Conservation (phyloP, 2,888 invertebrate species). For the Drosophila prolongata region DNA sequence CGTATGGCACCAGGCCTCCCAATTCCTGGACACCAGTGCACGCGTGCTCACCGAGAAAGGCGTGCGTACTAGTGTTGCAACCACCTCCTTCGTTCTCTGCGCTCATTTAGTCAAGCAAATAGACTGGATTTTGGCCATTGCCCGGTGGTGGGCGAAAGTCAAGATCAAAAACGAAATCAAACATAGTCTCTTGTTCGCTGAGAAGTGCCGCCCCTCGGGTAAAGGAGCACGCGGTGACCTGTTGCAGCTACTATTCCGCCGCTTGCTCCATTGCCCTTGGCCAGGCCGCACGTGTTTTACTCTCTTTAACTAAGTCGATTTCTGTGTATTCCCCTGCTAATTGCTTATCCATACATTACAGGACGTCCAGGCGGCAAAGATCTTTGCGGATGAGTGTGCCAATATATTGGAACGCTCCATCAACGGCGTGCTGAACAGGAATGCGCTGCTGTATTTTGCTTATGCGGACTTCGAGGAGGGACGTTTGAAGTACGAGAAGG, state of each 20-base stretch:
- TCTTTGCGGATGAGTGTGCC: slow-evolving; percentile 97
- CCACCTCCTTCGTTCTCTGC: not conserved
- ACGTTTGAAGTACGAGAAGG: slow-evolving; percentile 97
- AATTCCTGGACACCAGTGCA: slow-evolving; percentile 97
- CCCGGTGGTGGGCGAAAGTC: slow-evolving; percentile 18
- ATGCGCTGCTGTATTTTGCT: slow-evolving; percentile 97
- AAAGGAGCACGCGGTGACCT: slow-evolving; percentile 55
- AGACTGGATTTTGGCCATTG: slow-evolving; percentile 47
- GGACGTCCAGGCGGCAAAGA: slow-evolving; percentile 96
- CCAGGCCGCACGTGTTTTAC: slow-evolving; percentile 77
- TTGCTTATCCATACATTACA: slow-evolving; percentile 78
- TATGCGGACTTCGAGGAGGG: slow-evolving; percentile 99
- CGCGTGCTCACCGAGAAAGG: slow-evolving; percentile 97
- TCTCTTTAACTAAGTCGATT: slow-evolving; percentile 49
- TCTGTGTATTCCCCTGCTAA: not conserved
- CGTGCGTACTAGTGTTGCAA: slow-evolving; percentile 85
- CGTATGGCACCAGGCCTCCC: slow-evolving; percentile 99
- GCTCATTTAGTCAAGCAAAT: slow-evolving; percentile 52
- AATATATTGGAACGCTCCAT: slow-evolving; percentile 98
- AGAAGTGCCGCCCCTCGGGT: slow-evolving; percentile 74
- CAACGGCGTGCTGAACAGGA: slow-evolving; percentile 93
- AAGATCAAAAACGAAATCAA: slow-evolving; percentile 44
- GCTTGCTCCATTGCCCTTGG: slow-evolving; percentile 82
- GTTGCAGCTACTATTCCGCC: slow-evolving; percentile 22
- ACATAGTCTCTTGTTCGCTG: slow-evolving; percentile 49